Evolutionary conservation across 2,797 vertebrate species (phyloP), one percentile per base, ranked within the genome.

Genomic region (Chelonia mydas): DNA sequence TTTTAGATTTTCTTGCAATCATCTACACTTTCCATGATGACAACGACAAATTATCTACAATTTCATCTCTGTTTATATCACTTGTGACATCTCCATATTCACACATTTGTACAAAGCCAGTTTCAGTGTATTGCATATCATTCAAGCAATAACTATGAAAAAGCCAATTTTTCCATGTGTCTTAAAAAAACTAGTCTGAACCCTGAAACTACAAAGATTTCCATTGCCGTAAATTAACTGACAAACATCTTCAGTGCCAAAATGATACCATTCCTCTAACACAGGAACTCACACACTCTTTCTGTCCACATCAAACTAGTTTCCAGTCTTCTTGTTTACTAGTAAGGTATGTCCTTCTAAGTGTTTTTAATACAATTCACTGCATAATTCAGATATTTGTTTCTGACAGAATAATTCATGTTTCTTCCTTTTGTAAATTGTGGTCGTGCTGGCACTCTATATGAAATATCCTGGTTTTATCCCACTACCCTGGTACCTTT

Each of bases 321-420:
- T 74, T 74, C n/a, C 37, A 41, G 37, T 74, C 68, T 74, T 74
- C 68, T 45, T 74, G 68, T n/a, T 65, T 65, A n/a, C 59, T 7
- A 65, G 59, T 45, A 45, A 45, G 25, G 10, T 13, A 45, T 45
- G 11, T 27, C n/a, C n/a, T 72, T 72, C 68, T 74, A 74, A 37
- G 23, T 45, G 6, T 17, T 74, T 11, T 74, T 74, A 10, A 45
- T 7, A 13, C 19, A 33, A 55, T 13, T 27, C 4, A 88, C 28
- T 6, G 5, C 5, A 74, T 28, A 50, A 16, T 8, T 1, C 0
- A 27, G 1, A 45, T 17, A 8, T 7, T 2, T 1, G 53, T 88
- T 72, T 87, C 3, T 10, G 31, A n/a, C 87, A 91, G 7, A 13
- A 82, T 0, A 81, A 5, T 54, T 86, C 33, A 78, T 72, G 2